A percentile compares a stretch with the other conserved stretches of the same genome.
Conservation (phyloP, 2,888 invertebrate species). For the Ormyrus thymus region DNA sequence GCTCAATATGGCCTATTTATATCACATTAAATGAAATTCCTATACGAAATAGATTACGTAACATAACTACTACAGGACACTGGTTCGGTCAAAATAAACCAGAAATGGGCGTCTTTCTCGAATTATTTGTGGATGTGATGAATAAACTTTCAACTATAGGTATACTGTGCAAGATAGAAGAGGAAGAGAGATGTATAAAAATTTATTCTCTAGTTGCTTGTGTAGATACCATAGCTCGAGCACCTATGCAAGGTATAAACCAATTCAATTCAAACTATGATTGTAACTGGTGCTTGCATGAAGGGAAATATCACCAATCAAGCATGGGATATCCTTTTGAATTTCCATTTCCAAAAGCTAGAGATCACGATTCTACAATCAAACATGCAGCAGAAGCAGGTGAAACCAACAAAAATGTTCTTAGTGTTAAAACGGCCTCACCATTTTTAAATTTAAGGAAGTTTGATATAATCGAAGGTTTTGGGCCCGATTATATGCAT, state of each 20-base stretch:
- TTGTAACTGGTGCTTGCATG: background rate
- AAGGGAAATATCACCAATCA: background rate
- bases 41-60: background rate
- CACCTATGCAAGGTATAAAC: constrained; percentile 1
- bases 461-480: too few species aligned
- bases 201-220: background rate
- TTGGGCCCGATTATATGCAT: too few species aligned
- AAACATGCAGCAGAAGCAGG: too few species aligned
- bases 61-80: background rate
- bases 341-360: too few species aligned
- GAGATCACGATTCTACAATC: too few species aligned
- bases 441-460: too few species aligned
- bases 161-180: background rate
- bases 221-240: background rate
- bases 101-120: background rate
- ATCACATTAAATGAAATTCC: constrained; percentile 13
- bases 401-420: too few species aligned
- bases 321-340: background rate
- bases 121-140: background rate
- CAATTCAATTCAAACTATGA: background rate
- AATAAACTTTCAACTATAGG: background rate
- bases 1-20: constrained; percentile 15
- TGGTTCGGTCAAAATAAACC: background rate
- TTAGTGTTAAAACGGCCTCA: too few species aligned
- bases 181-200: background rate